Evolutionary conservation across 2,888 invertebrate species (phyloP), one percentile per base, ranked within the genome.

Genomic region (Tenthredo mesomela): DNA sequence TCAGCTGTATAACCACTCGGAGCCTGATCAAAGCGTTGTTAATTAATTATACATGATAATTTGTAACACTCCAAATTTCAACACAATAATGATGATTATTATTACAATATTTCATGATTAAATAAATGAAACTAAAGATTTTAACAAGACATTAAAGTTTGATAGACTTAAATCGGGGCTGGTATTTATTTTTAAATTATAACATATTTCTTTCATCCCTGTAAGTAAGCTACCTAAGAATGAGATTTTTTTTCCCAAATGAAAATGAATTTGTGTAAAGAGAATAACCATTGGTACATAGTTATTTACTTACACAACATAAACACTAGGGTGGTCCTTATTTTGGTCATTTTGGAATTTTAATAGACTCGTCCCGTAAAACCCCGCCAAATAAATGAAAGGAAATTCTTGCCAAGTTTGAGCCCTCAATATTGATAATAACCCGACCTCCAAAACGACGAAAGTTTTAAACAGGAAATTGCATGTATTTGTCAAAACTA

Each of bases 1-100:
- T 96, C 96, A 70, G 95, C 93, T 7, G 95, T 95, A 87, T 95
- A 96, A 29, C 93, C 93, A 86, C 90, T 93, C 40, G 93, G 93
- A 85, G 93, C 90, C 93, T 93, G 87, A 84, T 84, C 83, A 85
- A 86, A 75, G 77, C 33, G 21, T 29, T 67, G 15, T 40, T 12
- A 25, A 67, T 82, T 43, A 82, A 67, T 67, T 70, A 43, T 40
- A 47, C 5, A 15, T 65, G 29, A 47, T 82, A 25, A 37, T 65
- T 33, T n/a, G 6, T 15, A 40, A 75, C 37, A 25, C 2, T 43
- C 5, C 25, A 75, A 75, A 37, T 47, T 25, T 15, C 15, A 25
- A 47, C 10, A 43, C 10, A 47, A 47, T 47, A 47, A 47, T 47
- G 15, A 50, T n/a, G 9, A 70, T 43, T 12, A 73, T 40, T 10